Evolutionary conservation across 2,888 invertebrate genomes (phyloP), one percentile per base, ranked within the genome.

Genomic region (Theodoxus fluviatilis): DNA sequence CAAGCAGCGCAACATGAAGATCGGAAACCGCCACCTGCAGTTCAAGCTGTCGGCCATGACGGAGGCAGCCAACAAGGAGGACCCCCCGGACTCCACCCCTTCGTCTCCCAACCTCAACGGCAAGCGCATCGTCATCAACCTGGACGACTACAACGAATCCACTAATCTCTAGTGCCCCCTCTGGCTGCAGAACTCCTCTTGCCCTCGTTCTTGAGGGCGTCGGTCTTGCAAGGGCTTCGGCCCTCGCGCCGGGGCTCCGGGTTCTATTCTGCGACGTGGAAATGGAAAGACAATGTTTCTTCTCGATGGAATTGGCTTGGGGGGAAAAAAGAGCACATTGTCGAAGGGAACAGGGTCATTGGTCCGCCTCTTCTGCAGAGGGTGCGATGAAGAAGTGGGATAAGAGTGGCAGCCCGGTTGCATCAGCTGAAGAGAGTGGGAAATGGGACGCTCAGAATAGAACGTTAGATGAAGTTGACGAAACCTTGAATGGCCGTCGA

Each of bases 1-100:
- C n/a, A 92, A 92, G 76, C 94, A 94, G 80, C 91, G 93, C 73
- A 92, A 92, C 82, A 90, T 91, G 89, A 91, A 93, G 74, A 90
- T 93, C 25, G 91, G 93, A 0, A 93, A 93, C 81, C 90, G 92
- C 25, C 91, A 92, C 71, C 88, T 94, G 73, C 92, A 92, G 18
- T 91, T 92, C 69, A 92, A 93, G 81, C 92, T 94, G 75, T 89
- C 90, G 0, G 93, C 94, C 6, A 94, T 94, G 94, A 93, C 93
- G 80, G 93, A 93, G 72, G 94, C 93, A 0, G 92, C 93, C 0
- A 90, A 82, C 75, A 84, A 81, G 70, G 81, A 80, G 6, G 83
- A 84, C 67, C 76, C 77, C 37, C 77, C 80, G 1, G 80, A 82
- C 63, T 83, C 85, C 4, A 76, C 78, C 7, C 82, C 81, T 15